Evolutionary conservation across 2,888 invertebrate species (phyloP).

Genomic region (Cheilosia urbana): DNA sequence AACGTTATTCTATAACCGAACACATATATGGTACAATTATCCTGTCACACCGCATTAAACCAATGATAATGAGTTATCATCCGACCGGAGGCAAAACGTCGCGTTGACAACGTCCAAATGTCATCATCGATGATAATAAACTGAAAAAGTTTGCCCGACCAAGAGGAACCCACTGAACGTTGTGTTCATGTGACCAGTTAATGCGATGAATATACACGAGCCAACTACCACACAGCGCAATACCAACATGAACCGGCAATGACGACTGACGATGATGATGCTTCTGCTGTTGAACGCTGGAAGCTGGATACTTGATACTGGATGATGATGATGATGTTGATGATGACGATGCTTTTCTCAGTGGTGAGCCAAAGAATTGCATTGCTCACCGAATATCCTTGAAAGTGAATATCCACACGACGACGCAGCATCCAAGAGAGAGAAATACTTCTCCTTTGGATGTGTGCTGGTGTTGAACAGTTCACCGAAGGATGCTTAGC

Average conservation of each 20-base stretch:
- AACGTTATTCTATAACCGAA: slow-evolving; percentile 16
- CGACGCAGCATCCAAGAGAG: slow-evolving; percentile 62
- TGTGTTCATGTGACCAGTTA: slow-evolving; percentile 62
- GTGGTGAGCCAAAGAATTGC: slow-evolving; percentile 62
- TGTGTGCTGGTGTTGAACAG: slow-evolving; percentile 10
- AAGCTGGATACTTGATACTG: slow-evolving; percentile 25
- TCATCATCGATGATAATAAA: slow-evolving; percentile 80
- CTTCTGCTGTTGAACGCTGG: slow-evolving; percentile 9
- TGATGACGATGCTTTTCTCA: slow-evolving; percentile 23
- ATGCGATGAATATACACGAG: slow-evolving; percentile 64
- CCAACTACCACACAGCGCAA: slow-evolving; percentile 48
- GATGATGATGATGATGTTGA: slow-evolving; percentile 36
- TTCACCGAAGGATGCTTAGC: slow-evolving; percentile 46
- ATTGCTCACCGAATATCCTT: slow-evolving; percentile 52
- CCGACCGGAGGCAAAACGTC: slow-evolving; percentile 71
- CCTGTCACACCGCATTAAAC: slow-evolving; percentile 62
- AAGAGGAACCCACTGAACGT: slow-evolving; percentile 67
- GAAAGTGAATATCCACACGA: slow-evolving; percentile 27
- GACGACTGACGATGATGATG: slow-evolving; percentile 56
- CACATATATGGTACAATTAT: slow-evolving; percentile 40
- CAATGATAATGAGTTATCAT: slow-evolving; percentile 71
- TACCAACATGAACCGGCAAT: slow-evolving; percentile 54
- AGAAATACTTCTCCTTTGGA: not conserved
- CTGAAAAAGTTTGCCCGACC: slow-evolving; percentile 77
- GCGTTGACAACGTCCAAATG: slow-evolving; percentile 78